Evolutionary conservation across 2,797 vertebrate species (phyloP).

Genomic region (Apodemus agrarius): DNA sequence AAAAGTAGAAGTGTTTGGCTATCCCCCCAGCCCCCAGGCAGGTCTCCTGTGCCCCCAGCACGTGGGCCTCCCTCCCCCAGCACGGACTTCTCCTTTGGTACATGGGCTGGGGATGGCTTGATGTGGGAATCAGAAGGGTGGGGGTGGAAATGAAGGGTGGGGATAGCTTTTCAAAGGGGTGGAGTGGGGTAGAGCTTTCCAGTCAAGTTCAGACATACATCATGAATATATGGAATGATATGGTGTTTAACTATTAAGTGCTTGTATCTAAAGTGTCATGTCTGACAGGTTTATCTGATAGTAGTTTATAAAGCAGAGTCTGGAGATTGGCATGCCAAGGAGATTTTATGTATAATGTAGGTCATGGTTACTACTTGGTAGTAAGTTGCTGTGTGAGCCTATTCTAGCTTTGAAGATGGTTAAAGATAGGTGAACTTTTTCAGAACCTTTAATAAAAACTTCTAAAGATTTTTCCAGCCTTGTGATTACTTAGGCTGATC

Average conservation of each 20-base stretch:
- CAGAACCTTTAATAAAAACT: constrained; percentile 38
- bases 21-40: constrained; percentile 96
- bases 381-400: neutral
- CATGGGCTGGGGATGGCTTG: constrained; percentile 78
- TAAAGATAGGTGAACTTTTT: constrained; percentile 2
- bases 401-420: neutral
- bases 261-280: neutral
- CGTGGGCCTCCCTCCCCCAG: constrained; percentile 86
- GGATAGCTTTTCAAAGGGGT: constrained; percentile 30
- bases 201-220: neutral
- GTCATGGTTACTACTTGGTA: constrained; percentile 27
- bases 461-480: constrained; percentile 1
- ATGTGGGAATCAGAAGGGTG: constrained; percentile 58
- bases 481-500: neutral
- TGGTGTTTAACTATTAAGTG: constrained; percentile 25
- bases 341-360: constrained; percentile 3
- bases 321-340: neutral
- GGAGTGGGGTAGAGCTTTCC: neutral
- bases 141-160: constrained; percentile 36
- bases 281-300: neutral
- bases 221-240: constrained; percentile 1
- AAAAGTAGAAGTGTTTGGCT: constrained; percentile 97
- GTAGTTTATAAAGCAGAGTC: neutral
- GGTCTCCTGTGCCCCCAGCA: constrained; percentile 89
- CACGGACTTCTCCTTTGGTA: constrained; percentile 84